phyloP scores from a whole-genome alignment of 1,140 invertebrate species.

The Drosophila melanica region DNA sequence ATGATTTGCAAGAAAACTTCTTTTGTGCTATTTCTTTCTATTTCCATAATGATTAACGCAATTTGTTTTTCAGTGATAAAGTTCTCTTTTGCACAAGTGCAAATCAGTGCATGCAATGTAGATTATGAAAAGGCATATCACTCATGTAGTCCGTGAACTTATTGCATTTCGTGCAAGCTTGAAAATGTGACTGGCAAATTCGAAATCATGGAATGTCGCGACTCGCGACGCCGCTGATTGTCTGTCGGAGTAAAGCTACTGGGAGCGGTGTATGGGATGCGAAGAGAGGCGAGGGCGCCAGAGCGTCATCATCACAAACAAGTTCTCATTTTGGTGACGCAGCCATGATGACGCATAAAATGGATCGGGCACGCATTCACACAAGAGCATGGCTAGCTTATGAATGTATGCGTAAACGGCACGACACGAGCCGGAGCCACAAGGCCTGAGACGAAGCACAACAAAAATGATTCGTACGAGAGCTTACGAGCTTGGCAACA shows the following conservation, averaged over 20 bases:
- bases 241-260: conserved; percentile 18
- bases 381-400: conserved; percentile 4
- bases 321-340: conserved; percentile 42
- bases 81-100: neutral
- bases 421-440: conserved; percentile 12
- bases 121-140: conserved; percentile 7
- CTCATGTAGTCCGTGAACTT: conserved; percentile 7
- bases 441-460: conserved; percentile 29
- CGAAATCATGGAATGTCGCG: conserved; percentile 37
- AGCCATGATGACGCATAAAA: conserved; percentile 49
- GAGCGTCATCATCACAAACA: conserved; percentile 37
- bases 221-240: neutral
- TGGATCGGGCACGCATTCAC: conserved; percentile 5
- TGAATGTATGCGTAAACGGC: conserved; percentile 8
- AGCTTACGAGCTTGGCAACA: conserved; percentile 60
- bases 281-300: neutral
- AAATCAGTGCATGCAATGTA: neutral
- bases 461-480: conserved; percentile 23
- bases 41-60: neutral
- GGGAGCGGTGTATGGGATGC: neutral
- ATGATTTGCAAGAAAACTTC: no score
- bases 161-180: conserved; percentile 41
- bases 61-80: neutral
- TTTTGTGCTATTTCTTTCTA: neutral
- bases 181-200: conserved; percentile 37